Evolutionary conservation across 1,140 invertebrate genomes (phyloP).

Genomic region (Ylistrum balloti): DNA sequence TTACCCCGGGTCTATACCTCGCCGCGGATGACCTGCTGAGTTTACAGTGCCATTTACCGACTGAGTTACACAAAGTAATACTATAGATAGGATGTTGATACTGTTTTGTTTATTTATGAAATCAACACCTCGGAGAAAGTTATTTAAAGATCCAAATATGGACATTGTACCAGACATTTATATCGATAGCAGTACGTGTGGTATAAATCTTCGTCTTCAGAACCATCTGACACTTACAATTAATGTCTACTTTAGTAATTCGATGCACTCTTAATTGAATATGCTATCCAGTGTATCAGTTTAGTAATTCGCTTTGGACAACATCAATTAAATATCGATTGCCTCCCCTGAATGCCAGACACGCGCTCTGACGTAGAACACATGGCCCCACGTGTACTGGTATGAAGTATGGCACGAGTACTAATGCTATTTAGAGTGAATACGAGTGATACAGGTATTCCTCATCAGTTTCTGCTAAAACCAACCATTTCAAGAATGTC

Average conservation of each 20-base stretch:
- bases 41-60: background rate
- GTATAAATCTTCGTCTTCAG: too few species aligned
- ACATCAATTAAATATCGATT: constrained; percentile 36
- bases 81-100: too few species aligned
- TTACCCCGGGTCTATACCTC: background rate
- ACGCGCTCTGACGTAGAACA: constrained; percentile 19
- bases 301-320: background rate
- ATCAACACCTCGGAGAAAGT: too few species aligned
- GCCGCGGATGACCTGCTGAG: background rate
- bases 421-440: background rate
- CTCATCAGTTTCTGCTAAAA: background rate
- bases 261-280: background rate
- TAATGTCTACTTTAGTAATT: background rate
- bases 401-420: background rate
- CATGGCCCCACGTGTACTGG: background rate
- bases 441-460: background rate
- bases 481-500: too few species aligned
- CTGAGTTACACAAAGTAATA: too few species aligned
- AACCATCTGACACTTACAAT: background rate
- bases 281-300: background rate
- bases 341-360: background rate
- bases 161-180: background rate
- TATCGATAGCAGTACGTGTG: too few species aligned
- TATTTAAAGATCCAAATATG: too few species aligned
- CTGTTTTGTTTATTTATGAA: too few species aligned